Evolutionary conservation across 2,888 invertebrate species (phyloP).

Genomic region (Andrena fulva): DNA sequence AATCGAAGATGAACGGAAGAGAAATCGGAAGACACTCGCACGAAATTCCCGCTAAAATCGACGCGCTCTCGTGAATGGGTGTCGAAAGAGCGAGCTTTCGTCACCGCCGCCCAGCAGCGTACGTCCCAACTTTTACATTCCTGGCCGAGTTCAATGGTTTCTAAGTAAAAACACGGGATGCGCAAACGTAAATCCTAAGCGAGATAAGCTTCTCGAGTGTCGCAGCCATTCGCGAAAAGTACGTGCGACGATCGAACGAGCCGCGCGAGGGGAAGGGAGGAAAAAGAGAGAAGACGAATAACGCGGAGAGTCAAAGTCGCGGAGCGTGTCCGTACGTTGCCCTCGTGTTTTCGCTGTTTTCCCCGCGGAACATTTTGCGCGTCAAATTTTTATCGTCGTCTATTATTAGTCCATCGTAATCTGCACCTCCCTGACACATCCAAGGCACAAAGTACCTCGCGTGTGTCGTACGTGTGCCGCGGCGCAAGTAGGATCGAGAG

Average conservation of each 20-base stretch:
- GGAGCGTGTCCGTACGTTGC: slow-evolving; percentile 75
- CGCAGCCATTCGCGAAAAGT: slow-evolving; percentile 17
- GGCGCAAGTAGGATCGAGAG: slow-evolving; percentile 40
- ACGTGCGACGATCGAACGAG: not conserved
- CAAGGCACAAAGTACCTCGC: slow-evolving; percentile 69
- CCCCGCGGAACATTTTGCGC: slow-evolving; percentile 77
- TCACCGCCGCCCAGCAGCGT: too few relatives aligned
- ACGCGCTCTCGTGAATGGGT: not conserved
- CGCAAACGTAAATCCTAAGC: not conserved
- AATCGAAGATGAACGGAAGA: slow-evolving; percentile 47
- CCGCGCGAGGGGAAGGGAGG: not conserved
- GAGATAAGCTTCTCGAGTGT: not conserved
- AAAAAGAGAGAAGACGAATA: not conserved
- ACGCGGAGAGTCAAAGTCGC: slow-evolving; percentile 43
- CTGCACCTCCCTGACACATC: slow-evolving; percentile 78
- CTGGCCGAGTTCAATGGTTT: slow-evolving; percentile 1
- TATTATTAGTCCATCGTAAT: slow-evolving; percentile 83
- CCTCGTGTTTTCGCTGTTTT: slow-evolving; percentile 77
- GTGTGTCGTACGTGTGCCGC: slow-evolving; percentile 42
- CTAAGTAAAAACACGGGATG: not conserved
- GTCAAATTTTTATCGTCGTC: slow-evolving; percentile 82
- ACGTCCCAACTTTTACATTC: too few relatives aligned
- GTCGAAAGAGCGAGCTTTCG: not conserved
- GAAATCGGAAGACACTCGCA: slow-evolving; percentile 38
- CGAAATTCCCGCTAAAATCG: not conserved